Conservation (phyloP, 2,113 vertebrate genomes). For the Chlamydotis undulata region DNA sequence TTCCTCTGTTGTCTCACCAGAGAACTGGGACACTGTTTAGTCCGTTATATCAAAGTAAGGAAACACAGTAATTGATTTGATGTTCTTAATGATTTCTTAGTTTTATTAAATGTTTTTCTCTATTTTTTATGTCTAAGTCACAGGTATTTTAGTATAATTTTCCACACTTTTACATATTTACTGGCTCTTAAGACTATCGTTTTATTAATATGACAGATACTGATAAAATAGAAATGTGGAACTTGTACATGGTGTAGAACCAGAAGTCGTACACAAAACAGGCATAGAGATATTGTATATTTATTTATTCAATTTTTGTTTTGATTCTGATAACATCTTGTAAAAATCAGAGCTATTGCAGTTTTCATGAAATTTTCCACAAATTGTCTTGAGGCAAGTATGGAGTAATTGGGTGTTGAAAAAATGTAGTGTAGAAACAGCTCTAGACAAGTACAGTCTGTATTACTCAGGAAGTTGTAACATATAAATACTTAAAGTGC, state of each 20-base stretch:
- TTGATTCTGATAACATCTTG: neutral
- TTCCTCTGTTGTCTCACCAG: neutral
- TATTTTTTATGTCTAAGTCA: neutral
- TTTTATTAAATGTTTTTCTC: neutral
- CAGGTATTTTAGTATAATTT: neutral
- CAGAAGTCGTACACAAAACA: neutral
- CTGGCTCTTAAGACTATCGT: neutral
- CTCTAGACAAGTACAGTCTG: conserved; percentile 3
- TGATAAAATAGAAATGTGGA: neutral
- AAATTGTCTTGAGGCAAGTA: conserved; percentile 23
- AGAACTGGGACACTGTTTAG: neutral
- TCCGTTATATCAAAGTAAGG: neutral
- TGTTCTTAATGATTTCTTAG: neutral
- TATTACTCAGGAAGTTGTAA: conserved; percentile 30
- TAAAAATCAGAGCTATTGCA: conserved; percentile 2
- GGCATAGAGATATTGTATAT: neutral
- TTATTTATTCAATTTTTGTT: neutral
- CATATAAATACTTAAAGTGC: neutral
- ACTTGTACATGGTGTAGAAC: neutral
- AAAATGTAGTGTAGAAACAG: conserved; percentile 13
- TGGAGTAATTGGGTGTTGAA: neutral
- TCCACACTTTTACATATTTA: neutral
- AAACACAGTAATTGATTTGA: neutral
- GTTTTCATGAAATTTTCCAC: conserved; percentile 20
- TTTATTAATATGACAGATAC: neutral